Base-by-base conservation (phyloP, 2,888 invertebrate species). In the Drosophila infuscata region DNA sequence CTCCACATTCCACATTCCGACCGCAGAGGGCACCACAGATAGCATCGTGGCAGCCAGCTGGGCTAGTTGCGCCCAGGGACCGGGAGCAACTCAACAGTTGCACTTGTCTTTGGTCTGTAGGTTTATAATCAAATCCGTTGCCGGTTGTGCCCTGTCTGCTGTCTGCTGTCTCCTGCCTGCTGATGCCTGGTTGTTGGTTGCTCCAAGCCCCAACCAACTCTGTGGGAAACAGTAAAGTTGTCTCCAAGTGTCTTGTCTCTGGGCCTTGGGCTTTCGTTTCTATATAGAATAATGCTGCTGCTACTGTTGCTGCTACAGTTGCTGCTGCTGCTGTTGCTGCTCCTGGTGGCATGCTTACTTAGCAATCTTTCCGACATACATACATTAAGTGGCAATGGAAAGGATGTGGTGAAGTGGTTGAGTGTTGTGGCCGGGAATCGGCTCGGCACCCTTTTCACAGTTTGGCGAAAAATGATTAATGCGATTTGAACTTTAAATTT, bases 401-500 rank as follows among this genome's bases (percentile, higher is more conserved):
- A 32, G 52, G 20, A 17, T 11, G 46, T 17, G 58, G 32, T 3
- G 35, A 11, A 11, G 8, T n/a, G 1, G n/a, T n/a, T 2, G n/a
- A 33, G 49, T 25, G 56, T 56, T 20, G n/a, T 2, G 38, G 20
- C 20, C 15, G 49, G 36, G 63, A 65, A 36, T 57, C 20, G 32
- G 20, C 20, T 20, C 58, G 53, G 51, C 78, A 76, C 81, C 78
- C 76, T 76, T 78, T 80, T 68, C 78, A 76, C 67, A 70, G 70
- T 59, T 81, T 68, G 53, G 74, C 75, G 79, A 79, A 87, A 89
- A 89, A 85, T 85, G 84, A 85, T 85, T 85, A 85, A 85, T 85
- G 89, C 73, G 84, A 87, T 85, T 87, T 89, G 83, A 85, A 85
- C 84, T 85, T 85, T 79, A 85, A 89, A 89, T 85, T 89, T 85